Evolutionary conservation across 2,113 vertebrate genomes (phyloP).

Genomic region (Athene noctua): DNA sequence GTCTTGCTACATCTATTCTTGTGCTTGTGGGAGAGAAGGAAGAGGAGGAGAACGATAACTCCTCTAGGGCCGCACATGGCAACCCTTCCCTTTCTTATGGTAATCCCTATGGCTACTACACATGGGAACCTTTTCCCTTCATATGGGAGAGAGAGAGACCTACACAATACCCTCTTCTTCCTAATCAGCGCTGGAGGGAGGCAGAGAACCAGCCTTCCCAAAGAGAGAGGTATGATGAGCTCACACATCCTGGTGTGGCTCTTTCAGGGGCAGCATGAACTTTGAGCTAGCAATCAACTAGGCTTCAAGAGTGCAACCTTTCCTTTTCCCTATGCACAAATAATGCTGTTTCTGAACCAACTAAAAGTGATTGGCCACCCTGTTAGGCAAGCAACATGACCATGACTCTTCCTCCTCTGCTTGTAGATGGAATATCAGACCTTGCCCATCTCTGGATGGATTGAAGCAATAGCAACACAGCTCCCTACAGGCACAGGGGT

Average conservation of each 20-base stretch:
- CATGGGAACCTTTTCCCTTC: not conserved
- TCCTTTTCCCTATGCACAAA: not conserved
- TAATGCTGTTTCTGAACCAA: not conserved
- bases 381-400: not conserved
- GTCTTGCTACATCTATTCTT: not conserved
- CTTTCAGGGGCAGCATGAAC: rapidly evolving
- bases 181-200: not conserved
- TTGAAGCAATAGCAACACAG: not conserved
- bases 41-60: not conserved
- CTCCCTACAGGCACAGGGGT: not conserved
- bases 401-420: not conserved
- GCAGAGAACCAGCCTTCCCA: not conserved
- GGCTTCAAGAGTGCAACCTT: rapidly evolving
- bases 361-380: not conserved
- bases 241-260: rapidly evolving
- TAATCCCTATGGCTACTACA: not conserved
- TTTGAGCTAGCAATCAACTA: not conserved
- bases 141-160: rapidly evolving
- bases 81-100: not conserved
- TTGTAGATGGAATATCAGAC: not conserved
- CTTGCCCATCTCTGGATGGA: not conserved
- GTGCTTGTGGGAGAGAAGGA: not conserved
- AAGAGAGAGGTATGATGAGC: not conserved
- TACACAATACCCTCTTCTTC: not conserved
- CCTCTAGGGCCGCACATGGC: not conserved